These are phyloP conservation scores for Macrochelys suwanniensis DNA, from an alignment of 2,797 vertebrate genomes.

Conservation along the genomic window DNA sequence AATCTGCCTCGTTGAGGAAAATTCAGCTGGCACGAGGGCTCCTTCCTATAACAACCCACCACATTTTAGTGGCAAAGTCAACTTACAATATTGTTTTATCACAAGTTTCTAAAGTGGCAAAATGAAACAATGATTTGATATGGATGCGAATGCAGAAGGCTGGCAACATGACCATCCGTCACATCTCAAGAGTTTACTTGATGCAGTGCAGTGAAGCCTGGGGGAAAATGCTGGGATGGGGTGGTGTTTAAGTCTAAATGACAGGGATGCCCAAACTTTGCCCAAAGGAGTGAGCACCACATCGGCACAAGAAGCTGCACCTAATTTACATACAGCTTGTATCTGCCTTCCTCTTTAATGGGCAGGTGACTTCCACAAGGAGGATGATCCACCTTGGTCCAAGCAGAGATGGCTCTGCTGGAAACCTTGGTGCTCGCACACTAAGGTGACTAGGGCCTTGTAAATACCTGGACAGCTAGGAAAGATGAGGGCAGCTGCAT, in stretches of 20 bases:
- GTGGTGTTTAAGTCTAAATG: background rate
- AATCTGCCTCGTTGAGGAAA: background rate
- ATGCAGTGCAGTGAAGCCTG: background rate
- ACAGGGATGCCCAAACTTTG: background rate
- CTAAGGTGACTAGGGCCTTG: background rate
- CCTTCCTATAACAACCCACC: background rate
- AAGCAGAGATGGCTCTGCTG: background rate
- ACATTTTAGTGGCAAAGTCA: background rate
- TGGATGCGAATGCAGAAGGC: background rate
- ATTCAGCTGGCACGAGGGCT: rapidly evolving
- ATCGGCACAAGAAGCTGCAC: background rate
- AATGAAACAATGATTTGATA: background rate
- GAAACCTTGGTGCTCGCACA: background rate
- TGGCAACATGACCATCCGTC: background rate
- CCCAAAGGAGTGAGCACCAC: background rate
- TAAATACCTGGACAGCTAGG: background rate
- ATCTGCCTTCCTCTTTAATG: background rate
- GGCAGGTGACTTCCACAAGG: background rate
- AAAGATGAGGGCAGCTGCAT: background rate
- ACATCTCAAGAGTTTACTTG: rapidly evolving
- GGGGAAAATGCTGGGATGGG: too few species aligned
- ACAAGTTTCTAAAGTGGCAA: background rate
- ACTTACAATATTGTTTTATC: background rate
- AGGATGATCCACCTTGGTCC: background rate
- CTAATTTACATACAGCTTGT: background rate